phyloP scores from a whole-genome alignment of 2,797 vertebrate genomes.

The Falco biarmicus region DNA sequence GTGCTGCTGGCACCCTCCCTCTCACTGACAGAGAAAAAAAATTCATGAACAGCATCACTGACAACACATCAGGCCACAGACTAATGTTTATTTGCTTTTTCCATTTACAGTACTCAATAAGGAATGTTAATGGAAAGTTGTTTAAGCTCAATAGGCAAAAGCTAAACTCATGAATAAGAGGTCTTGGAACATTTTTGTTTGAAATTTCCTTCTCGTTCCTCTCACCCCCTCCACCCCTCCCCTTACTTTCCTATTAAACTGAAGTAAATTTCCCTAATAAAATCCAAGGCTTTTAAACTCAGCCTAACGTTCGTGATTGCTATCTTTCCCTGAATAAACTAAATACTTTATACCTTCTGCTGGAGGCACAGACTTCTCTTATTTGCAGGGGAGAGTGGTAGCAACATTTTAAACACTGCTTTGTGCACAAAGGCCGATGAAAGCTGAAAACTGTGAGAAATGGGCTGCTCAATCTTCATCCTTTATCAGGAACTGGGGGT shows the following conservation, averaged over 20 bases:
- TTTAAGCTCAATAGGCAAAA: constrained; percentile 50
- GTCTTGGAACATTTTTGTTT: constrained; percentile 41
- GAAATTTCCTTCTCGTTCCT: constrained; percentile 42
- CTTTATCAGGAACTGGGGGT: background rate
- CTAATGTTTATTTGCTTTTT: constrained; percentile 66
- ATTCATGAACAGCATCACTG: background rate
- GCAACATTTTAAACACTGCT: constrained; percentile 10
- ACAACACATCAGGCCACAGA: background rate
- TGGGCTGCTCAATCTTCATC: background rate
- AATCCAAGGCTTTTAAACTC: constrained; percentile 38
- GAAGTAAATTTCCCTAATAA: constrained; percentile 44
- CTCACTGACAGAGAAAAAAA: background rate
- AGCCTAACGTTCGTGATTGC: background rate
- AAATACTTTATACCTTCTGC: constrained; percentile 9
- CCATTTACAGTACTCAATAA: constrained; percentile 51
- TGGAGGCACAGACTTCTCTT: background rate
- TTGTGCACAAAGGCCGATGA: background rate
- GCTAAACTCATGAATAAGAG: constrained; percentile 12
- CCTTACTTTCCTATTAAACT: constrained; percentile 40
- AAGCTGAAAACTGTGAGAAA: constrained; percentile 44
- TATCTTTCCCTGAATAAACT: constrained; percentile 55
- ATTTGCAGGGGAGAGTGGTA: background rate
- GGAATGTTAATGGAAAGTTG: constrained; percentile 70
- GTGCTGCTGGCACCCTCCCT: background rate
- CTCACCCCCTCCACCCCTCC: background rate